These are phyloP conservation scores for Drosophila triauraria DNA, from an alignment of 1,140 invertebrate genomes.

Conservation along the genomic window DNA sequence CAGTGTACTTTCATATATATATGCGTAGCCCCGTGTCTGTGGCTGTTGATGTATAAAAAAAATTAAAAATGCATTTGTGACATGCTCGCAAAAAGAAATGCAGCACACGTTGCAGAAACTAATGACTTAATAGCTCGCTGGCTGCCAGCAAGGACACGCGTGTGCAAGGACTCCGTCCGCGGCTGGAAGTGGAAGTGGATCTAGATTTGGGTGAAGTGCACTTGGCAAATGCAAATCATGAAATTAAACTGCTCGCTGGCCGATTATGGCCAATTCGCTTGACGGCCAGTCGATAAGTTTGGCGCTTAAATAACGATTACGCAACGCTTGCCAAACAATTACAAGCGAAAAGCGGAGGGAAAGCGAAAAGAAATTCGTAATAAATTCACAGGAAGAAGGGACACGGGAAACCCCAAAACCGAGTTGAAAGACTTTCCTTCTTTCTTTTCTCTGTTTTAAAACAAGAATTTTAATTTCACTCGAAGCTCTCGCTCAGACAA, in stretches of 20 bases:
- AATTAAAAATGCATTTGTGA: constrained; percentile 73
- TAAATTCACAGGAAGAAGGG: constrained; percentile 31
- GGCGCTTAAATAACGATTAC: constrained; percentile 73
- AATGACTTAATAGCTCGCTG: constrained; percentile 78
- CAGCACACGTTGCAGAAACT: constrained; percentile 73
- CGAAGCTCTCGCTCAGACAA: constrained; percentile 55
- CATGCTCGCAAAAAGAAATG: constrained; percentile 65
- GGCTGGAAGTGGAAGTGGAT: not conserved
- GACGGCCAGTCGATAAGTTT: constrained; percentile 70
- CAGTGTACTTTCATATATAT: constrained; percentile 19
- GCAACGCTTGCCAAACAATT: constrained; percentile 74
- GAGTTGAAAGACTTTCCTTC: constrained; percentile 36
- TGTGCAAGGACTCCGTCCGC: constrained; percentile 17
- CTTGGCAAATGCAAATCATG: constrained; percentile 46
- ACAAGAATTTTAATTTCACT: constrained; percentile 81
- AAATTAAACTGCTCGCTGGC: constrained; percentile 38
- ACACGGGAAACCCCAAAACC: constrained; percentile 47
- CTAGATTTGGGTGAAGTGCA: constrained; percentile 25
- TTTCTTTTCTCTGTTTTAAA: constrained; percentile 54
- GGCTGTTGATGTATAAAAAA: constrained; percentile 44
- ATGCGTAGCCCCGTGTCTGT: constrained; percentile 10
- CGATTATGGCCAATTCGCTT: constrained; percentile 59
- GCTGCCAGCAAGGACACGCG: constrained; percentile 54
- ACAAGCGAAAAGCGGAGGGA: constrained; percentile 49
- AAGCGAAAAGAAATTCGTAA: constrained; percentile 63